A percentile compares a stretch with the other conserved stretches of the same genome.
phyloP scores from a whole-genome alignment of 1,140 invertebrate species.

The Nymphalis io region DNA sequence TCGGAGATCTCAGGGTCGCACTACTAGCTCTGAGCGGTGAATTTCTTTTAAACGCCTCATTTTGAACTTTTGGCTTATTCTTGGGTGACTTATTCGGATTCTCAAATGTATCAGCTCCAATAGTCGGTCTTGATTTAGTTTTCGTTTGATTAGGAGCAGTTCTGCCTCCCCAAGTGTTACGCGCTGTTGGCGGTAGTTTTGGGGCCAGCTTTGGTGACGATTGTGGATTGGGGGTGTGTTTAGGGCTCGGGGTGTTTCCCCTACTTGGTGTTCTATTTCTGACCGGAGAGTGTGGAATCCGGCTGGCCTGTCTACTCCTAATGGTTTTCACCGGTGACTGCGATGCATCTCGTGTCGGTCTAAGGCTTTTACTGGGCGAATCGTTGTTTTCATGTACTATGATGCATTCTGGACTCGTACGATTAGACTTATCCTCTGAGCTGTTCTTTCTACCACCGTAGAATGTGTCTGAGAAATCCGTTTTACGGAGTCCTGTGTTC shows the following conservation, averaged over 20 bases:
- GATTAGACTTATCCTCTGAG: constrained; percentile 68
- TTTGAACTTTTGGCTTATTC: constrained; percentile 61
- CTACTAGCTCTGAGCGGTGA: constrained; percentile 83
- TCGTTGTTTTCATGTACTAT: constrained; percentile 80
- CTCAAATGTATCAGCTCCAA: constrained; percentile 86
- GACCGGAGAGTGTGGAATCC: constrained; percentile 72
- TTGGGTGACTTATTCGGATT: constrained; percentile 80
- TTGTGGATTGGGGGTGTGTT: constrained; percentile 59
- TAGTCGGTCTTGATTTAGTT: constrained; percentile 80
- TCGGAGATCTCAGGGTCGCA: constrained; percentile 82
- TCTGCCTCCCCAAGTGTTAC: constrained; percentile 87
- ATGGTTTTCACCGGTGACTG: constrained; percentile 67
- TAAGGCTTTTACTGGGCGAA: constrained; percentile 77
- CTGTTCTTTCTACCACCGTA: constrained; percentile 79
- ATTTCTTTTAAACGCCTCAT: constrained; percentile 82
- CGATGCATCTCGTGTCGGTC: constrained; percentile 49
- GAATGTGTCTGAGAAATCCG: constrained; percentile 82
- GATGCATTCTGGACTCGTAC: constrained; percentile 77
- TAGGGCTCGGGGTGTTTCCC: constrained; percentile 73
- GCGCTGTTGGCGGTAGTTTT: constrained; percentile 70
- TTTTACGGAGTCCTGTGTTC: constrained; percentile 85
- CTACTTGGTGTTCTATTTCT: constrained; percentile 74
- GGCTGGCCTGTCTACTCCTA: constrained; percentile 58
- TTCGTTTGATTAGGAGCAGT: constrained; percentile 68
- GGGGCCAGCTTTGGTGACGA: constrained; percentile 70